phyloP scores from a whole-genome alignment of 1,140 invertebrate genomes.

The Drosophila repletoides region DNA sequence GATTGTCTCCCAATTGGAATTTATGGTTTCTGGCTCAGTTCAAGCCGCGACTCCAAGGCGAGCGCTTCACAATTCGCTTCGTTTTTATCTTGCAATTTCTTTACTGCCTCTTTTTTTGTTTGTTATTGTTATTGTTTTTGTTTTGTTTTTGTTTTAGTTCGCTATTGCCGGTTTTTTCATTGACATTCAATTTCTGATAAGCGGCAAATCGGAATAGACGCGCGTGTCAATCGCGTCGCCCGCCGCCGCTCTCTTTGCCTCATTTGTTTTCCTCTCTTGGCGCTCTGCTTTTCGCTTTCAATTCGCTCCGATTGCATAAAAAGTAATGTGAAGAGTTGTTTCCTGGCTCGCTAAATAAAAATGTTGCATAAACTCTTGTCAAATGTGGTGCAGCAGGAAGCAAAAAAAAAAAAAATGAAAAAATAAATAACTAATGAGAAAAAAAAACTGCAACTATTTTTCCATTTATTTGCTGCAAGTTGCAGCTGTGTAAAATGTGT shows the following conservation, averaged over 20 bases:
- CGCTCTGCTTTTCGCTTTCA: slow-evolving; percentile 1
- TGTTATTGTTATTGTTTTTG: slow-evolving; percentile 19
- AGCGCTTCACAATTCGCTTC: slow-evolving; percentile 42
- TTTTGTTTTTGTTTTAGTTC: slow-evolving; percentile 41
- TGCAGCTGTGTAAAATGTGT: neutral
- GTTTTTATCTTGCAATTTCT: neutral
- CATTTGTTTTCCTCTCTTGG: neutral
- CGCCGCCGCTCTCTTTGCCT: neutral
- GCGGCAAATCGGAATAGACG: slow-evolving; percentile 59
- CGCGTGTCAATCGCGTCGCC: slow-evolving; percentile 25
- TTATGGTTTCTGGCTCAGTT: slow-evolving; percentile 51
- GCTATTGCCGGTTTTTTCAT: slow-evolving; percentile 38
- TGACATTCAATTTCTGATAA: slow-evolving; percentile 76
- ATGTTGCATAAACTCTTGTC: slow-evolving; percentile 74
- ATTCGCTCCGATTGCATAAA: slow-evolving; percentile 64
- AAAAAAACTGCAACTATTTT: too few species aligned
- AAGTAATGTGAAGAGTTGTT: slow-evolving; percentile 72
- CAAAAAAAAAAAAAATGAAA: slow-evolving; percentile 11
- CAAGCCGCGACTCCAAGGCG: slow-evolving; percentile 52
- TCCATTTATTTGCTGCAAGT: slow-evolving; percentile 28
- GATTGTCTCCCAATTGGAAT: slow-evolving; percentile 37
- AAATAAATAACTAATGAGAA: slow-evolving; percentile 4
- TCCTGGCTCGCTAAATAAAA: slow-evolving; percentile 45
- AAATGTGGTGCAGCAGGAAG: slow-evolving; percentile 64
- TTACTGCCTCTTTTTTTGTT: slow-evolving; percentile 6